phyloP scores from a whole-genome alignment of 2,113 vertebrate genomes.

The Cryptotis parvus region DNA sequence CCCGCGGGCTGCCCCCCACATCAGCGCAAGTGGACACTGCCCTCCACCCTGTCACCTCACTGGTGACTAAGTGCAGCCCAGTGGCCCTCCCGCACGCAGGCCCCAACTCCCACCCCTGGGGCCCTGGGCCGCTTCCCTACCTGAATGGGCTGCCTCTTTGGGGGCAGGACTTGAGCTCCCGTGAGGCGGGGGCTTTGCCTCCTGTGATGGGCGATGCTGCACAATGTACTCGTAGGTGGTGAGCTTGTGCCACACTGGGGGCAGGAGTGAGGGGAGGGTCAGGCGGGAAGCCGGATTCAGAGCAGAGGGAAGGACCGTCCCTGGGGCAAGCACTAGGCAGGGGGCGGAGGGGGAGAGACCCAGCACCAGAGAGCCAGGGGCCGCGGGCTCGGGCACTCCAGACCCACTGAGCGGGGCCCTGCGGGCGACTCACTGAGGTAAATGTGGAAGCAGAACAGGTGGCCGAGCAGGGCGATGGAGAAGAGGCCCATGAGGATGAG shows the following conservation, averaged over 20 bases:
- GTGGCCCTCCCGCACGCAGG: background rate
- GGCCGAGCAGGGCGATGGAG: slow-evolving; percentile 91
- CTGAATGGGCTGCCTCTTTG: slow-evolving; percentile 86
- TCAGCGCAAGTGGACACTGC: background rate
- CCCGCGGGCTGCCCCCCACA: background rate
- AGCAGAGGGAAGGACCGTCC: background rate
- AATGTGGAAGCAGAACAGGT: slow-evolving; percentile 96
- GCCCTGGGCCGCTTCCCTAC: slow-evolving; percentile 80
- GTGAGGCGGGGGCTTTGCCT: slow-evolving; percentile 83
- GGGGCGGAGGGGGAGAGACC: background rate
- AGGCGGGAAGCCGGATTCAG: slow-evolving; percentile 29
- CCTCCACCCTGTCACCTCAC: background rate
- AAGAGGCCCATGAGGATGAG: slow-evolving; percentile 92
- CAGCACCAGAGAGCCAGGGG: background rate
- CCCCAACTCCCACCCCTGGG: background rate
- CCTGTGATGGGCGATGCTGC: slow-evolving; percentile 93
- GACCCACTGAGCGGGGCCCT: background rate
- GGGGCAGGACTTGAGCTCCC: slow-evolving; percentile 82
- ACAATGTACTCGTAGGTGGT: slow-evolving; percentile 97
- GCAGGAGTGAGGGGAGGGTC: slow-evolving; percentile 63
- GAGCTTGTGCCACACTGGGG: slow-evolving; percentile 95
- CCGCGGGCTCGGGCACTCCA: background rate
- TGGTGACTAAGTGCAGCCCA: background rate
- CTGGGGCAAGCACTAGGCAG: background rate
- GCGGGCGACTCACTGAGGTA: slow-evolving; percentile 93